Evolutionary conservation across 2,888 invertebrate species (phyloP).

Genomic region (Lomographa bimaculata): DNA sequence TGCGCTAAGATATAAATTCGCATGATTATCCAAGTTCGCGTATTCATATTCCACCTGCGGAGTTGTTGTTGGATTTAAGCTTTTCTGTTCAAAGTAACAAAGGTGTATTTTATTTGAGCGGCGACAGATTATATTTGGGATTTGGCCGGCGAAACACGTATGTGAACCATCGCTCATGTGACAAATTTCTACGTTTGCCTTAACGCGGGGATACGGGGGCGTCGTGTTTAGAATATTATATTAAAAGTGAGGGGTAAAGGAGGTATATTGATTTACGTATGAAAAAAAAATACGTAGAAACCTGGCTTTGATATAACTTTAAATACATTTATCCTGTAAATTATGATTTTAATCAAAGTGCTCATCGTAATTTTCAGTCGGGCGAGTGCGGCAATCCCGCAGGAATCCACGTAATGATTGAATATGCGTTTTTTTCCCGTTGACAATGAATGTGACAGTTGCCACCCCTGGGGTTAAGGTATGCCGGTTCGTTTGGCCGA

Average conservation of each 20-base stretch:
- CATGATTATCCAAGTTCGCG: slow-evolving; percentile 63
- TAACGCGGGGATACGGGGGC: slow-evolving; percentile 74
- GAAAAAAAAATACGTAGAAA: no score
- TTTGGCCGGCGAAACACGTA: slow-evolving; percentile 80
- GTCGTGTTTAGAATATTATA: slow-evolving; percentile 82
- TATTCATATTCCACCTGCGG: slow-evolving; percentile 67
- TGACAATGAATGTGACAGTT: slow-evolving; percentile 57
- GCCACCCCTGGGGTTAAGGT: slow-evolving; percentile 58
- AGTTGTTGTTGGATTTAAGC: slow-evolving; percentile 71
- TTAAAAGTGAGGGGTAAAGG: slow-evolving; percentile 57
- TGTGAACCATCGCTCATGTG: slow-evolving; percentile 83
- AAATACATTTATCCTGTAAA: no score
- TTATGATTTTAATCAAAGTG: slow-evolving; percentile 24
- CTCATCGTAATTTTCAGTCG: slow-evolving; percentile 9
- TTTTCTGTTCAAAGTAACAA: slow-evolving; percentile 81
- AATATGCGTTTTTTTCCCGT: slow-evolving; percentile 49
- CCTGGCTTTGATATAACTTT: no score
- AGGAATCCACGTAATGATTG: slow-evolving; percentile 44
- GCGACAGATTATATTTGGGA: slow-evolving; percentile 78
- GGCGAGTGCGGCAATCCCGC: slow-evolving; percentile 23
- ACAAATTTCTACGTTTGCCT: slow-evolving; percentile 84
- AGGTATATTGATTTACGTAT: slow-evolving; percentile 77
- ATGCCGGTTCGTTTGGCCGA: slow-evolving; percentile 76
- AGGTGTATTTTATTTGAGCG: slow-evolving; percentile 80
- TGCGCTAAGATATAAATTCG: slow-evolving; percentile 76